Evolutionary conservation across 2,113 vertebrate species (phyloP), one percentile per base, ranked within the genome.

Genomic region (Epinephelus fuscoguttatus): DNA sequence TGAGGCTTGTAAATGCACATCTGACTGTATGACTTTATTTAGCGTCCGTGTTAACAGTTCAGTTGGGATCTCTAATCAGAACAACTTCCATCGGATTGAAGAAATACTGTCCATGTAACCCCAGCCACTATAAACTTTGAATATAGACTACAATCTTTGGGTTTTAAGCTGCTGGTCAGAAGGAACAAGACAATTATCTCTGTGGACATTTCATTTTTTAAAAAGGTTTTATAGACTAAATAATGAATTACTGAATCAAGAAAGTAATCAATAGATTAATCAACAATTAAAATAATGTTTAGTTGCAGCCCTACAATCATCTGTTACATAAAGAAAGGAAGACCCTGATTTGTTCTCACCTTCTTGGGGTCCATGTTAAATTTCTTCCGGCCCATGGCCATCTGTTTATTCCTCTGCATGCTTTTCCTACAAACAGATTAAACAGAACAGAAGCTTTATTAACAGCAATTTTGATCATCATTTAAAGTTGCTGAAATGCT

Each of bases 281-380:
- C 2, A 3, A 74, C 4, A 62, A 33, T 70, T 2, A 62, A 73
- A 50, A 52, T 19, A 23, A 19, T 53, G 0, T 2, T 25, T 8
- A 47, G 18, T 19, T 59, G 9, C 18, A 68, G 8, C 7, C 6
- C 10, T 40, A 21, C 56, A 19, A 25, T 19, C 6, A 45, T 30
- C 15, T 19, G 59, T 30, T 17, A 9, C 9, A 13, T 23, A 25
- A 62, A 40, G 2, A 0, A 27, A 11, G n/a, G n/a, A 40, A 18
- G n/a, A 21, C 25, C 2, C 23, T 9, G 17, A 17, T 47, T 18
- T n/a, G 8, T 23, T 47, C 62, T 84, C 93, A 99, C 98, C 97
- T 99, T 99, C 75, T 98, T 98, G 37, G 97, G 98, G 86, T 99
- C 98, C 98, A 99, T 99, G 89, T 99, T 99, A 87, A 99, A 99